Conservation (phyloP, 2,113 vertebrate genomes). For the Podarcis muralis region DNA sequence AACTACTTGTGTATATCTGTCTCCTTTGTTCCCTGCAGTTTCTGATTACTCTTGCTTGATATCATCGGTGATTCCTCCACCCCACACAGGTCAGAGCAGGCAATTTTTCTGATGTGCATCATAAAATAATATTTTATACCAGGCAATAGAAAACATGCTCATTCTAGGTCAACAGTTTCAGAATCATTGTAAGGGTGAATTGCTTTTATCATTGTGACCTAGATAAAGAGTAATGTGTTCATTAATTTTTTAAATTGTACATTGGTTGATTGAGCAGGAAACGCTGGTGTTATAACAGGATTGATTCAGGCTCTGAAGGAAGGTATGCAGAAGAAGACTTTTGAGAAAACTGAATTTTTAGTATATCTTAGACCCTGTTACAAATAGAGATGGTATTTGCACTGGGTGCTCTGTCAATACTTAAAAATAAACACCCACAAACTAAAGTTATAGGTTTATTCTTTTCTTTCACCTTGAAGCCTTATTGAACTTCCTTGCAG, state of each 20-base stretch:
- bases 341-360: background rate
- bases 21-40: background rate
- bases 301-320: background rate
- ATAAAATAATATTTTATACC: background rate
- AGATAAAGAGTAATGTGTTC: background rate
- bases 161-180: background rate
- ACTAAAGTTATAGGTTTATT: background rate
- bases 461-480: background rate
- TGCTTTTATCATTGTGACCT: background rate
- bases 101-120: background rate
- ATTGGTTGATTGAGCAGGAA: background rate
- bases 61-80: background rate
- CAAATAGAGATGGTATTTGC: background rate
- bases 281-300: background rate
- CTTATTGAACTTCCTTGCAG: background rate
- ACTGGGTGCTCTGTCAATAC: background rate
- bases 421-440: background rate
- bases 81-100: background rate
- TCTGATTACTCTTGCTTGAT: background rate
- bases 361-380: background rate
- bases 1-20: background rate
- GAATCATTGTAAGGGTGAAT: background rate
- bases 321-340: background rate
- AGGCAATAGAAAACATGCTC: background rate
- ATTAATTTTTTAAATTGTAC: conserved; percentile 18